A percentile compares a stretch with the other conserved stretches of the same genome.
Evolutionary conservation across 2,797 vertebrate genomes (phyloP).

Genomic region (Enteromius fasciolatus): DNA sequence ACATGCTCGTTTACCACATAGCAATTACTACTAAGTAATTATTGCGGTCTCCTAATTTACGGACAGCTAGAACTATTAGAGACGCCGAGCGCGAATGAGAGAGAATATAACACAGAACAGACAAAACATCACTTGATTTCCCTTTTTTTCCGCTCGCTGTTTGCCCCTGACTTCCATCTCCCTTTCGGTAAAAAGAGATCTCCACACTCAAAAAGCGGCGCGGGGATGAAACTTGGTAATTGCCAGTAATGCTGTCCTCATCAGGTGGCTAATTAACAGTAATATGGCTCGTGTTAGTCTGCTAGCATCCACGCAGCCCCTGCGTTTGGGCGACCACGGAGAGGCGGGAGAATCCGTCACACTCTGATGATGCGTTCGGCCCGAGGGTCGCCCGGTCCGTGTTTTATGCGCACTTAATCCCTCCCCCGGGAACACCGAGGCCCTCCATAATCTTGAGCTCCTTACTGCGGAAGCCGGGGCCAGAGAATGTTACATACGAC

Average conservation of each 20-base stretch:
- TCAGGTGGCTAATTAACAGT: slow-evolving; percentile 77
- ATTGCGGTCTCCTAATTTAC: slow-evolving; percentile 61
- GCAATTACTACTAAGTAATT: slow-evolving; percentile 59
- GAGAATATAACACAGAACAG: slow-evolving; percentile 52
- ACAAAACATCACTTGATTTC: slow-evolving; percentile 51
- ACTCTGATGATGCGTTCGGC: slow-evolving; percentile 41
- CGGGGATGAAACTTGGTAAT: slow-evolving; percentile 74
- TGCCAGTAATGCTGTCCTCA: slow-evolving; percentile 75
- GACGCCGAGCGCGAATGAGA: slow-evolving; percentile 21
- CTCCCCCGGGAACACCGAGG: slow-evolving; percentile 7
- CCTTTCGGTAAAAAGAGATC: slow-evolving; percentile 51
- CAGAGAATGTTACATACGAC: slow-evolving; percentile 5
- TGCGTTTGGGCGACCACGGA: slow-evolving; percentile 41
- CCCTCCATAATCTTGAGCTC: slow-evolving; percentile 23
- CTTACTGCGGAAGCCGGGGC: neutral
- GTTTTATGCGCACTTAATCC: slow-evolving; percentile 37
- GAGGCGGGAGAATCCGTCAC: slow-evolving; percentile 49
- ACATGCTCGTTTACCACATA: slow-evolving; percentile 57
- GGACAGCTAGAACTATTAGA: slow-evolving; percentile 55
- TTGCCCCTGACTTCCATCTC: slow-evolving; percentile 42
- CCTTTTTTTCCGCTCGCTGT: slow-evolving; percentile 43
- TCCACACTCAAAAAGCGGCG: slow-evolving; percentile 62
- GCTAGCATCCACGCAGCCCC: slow-evolving; percentile 54
- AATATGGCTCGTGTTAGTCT: slow-evolving; percentile 70
- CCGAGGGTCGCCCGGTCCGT: slow-evolving; percentile 47